Evolutionary conservation across 2,797 vertebrate species (phyloP).

Genomic region (Rhynchonycteris naso): DNA sequence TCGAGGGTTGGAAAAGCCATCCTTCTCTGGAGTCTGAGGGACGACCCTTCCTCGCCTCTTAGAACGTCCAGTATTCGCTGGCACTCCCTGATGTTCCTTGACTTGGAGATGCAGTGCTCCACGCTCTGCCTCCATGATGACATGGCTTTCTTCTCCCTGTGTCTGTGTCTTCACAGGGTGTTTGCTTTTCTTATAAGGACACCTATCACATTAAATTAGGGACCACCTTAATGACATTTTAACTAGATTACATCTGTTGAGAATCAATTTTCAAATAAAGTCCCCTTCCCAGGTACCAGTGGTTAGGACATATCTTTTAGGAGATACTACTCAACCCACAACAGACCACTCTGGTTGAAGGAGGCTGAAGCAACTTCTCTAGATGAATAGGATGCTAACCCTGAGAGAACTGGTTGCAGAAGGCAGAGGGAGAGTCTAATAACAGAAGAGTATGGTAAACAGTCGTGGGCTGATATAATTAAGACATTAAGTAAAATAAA

Average conservation of each 20-base stretch:
- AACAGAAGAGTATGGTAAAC: not conserved
- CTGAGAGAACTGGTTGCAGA: not conserved
- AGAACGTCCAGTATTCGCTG: not conserved
- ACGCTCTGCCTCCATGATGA: not conserved
- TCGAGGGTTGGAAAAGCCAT: not conserved
- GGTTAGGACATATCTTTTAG: not conserved
- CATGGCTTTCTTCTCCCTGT: not conserved
- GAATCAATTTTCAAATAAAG: not conserved
- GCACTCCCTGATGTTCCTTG: not conserved
- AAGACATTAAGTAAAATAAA: conserved; percentile 8
- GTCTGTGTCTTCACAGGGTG: not conserved
- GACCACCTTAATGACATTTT: not conserved
- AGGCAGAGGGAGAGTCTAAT: not conserved
- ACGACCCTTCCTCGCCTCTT: not conserved
- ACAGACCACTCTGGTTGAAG: not conserved
- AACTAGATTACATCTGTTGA: conserved; percentile 27
- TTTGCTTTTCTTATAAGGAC: conserved; percentile 13
- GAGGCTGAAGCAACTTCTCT: not conserved
- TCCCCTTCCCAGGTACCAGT: not conserved
- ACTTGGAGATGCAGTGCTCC: not conserved
- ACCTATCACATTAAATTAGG: not conserved
- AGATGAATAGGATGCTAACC: not conserved
- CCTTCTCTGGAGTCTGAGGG: not conserved
- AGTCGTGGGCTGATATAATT: not conserved
- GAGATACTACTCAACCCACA: not conserved